Evolutionary conservation across 2,888 invertebrate genomes (phyloP).

Genomic region (Platycheirus rosarum): DNA sequence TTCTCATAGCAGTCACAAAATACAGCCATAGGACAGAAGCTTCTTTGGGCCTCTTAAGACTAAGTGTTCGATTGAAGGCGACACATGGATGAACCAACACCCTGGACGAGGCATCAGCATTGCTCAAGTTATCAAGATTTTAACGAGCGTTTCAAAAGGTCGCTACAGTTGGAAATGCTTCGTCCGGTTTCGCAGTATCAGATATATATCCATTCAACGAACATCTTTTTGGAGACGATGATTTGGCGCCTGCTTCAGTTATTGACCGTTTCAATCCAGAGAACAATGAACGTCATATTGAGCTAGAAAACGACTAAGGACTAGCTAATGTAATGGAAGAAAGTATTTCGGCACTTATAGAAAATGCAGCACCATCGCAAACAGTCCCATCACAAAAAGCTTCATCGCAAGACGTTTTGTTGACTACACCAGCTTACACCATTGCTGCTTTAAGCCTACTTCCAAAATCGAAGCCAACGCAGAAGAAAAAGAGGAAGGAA

Average conservation of each 20-base stretch:
- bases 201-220: conserved; percentile 22
- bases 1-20: conserved; percentile 24
- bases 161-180: conserved; percentile 13
- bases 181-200: conserved; percentile 16
- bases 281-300: neutral
- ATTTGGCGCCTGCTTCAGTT: conserved; percentile 30
- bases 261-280: conserved; percentile 1
- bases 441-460: conserved; percentile 17
- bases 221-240: conserved; percentile 15
- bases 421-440: conserved; percentile 3
- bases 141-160: conserved; percentile 1
- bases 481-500: conserved; percentile 18
- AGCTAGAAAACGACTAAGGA: neutral
- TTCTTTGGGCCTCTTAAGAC: conserved; percentile 8
- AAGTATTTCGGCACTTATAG: neutral
- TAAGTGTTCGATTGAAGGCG: conserved; percentile 1
- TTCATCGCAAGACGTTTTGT: too few relatives aligned
- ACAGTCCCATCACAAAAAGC: too few relatives aligned
- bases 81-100: neutral
- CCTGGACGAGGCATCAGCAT: neutral
- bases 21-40: conserved; percentile 12
- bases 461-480: conserved; percentile 8
- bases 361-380: neutral
- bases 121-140: neutral
- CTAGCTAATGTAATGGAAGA: neutral